These are phyloP conservation scores for Cephus pygmeus DNA, from an alignment of 2,888 invertebrate genomes.

Conservation along the genomic window DNA sequence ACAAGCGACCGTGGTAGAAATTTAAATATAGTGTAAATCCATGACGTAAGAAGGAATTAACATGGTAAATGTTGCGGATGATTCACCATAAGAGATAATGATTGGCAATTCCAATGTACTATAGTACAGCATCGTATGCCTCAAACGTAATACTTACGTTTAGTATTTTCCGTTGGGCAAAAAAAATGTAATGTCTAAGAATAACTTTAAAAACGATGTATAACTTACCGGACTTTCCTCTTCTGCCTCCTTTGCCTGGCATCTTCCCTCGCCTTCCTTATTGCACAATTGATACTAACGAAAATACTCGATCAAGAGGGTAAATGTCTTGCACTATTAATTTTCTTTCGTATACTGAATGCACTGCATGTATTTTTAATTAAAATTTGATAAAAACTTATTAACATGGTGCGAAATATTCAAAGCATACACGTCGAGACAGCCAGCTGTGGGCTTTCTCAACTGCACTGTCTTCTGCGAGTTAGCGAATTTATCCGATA, in stretches of 20 bases:
- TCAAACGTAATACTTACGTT: not conserved
- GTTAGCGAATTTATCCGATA: constrained; percentile 30
- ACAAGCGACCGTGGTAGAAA: not conserved
- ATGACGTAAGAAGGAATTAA: constrained; percentile 35
- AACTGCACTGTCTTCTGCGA: constrained; percentile 45
- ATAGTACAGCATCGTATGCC: not conserved
- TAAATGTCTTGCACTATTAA: constrained; percentile 80
- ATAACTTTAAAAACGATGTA: not conserved
- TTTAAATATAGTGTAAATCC: constrained; percentile 13
- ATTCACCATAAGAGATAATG: not conserved
- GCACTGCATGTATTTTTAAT: constrained; percentile 79
- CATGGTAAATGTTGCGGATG: constrained; percentile 21
- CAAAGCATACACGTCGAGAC: constrained; percentile 62
- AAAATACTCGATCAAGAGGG: constrained; percentile 82
- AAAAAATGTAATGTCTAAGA: not conserved
- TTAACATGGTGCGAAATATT: constrained; percentile 73
- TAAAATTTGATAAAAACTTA: constrained; percentile 78
- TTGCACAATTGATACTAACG: constrained; percentile 71
- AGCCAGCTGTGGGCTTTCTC: constrained; percentile 59
- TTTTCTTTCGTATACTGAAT: constrained; percentile 77
- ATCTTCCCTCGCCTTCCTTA: constrained; percentile 70
- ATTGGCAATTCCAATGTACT: not conserved
- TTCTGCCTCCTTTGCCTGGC: constrained; percentile 81
- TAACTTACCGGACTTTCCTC: constrained; percentile 78
- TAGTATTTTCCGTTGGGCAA: not conserved